Percentiles rank a stretch among this genome's conserved stretches.
phyloP scores from a whole-genome alignment of 2,888 invertebrate species.

The Philhelius pedissequus region DNA sequence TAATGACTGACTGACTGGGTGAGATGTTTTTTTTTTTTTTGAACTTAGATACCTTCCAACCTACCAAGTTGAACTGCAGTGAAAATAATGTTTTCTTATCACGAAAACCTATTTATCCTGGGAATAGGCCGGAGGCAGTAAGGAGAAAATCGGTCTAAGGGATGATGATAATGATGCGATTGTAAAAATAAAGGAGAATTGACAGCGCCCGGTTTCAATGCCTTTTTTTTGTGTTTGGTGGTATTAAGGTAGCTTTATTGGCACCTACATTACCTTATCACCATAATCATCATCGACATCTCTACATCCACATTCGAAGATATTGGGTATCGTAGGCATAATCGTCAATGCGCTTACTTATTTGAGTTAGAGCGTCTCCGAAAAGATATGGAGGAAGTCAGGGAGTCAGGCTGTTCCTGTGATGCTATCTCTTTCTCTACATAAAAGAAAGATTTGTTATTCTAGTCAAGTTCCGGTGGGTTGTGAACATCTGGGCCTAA shows the following conservation, averaged over 20 bases:
- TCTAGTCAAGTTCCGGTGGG: slow-evolving; percentile 57
- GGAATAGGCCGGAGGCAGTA: slow-evolving; percentile 1
- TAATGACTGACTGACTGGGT: slow-evolving; percentile 50
- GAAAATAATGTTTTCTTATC: slow-evolving; percentile 73
- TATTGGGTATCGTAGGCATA: slow-evolving; percentile 33
- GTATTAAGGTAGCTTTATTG: slow-evolving; percentile 63
- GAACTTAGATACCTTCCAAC: slow-evolving; percentile 21
- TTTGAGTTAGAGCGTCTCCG: slow-evolving; percentile 25
- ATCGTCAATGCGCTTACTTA: slow-evolving; percentile 60
- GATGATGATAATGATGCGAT: slow-evolving; percentile 65
- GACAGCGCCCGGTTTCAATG: slow-evolving; percentile 66
- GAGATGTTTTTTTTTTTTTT: slow-evolving; percentile 41
- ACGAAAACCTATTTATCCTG: slow-evolving; percentile 75
- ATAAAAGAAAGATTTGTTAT: slow-evolving; percentile 59
- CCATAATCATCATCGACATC: slow-evolving; percentile 55
- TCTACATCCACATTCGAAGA: slow-evolving; percentile 2
- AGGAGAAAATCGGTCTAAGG: background rate
- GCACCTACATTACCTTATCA: slow-evolving; percentile 67
- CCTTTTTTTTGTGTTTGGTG: slow-evolving; percentile 15
- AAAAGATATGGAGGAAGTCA: background rate
- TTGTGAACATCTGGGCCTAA: slow-evolving; percentile 65
- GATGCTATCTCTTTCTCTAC: background rate
- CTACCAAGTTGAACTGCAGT: slow-evolving; percentile 46
- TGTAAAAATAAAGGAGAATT: slow-evolving; percentile 61
- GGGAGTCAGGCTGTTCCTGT: background rate